Base-by-base conservation (phyloP, 2,888 invertebrate species). In the Caenorhabditis drosophilae region DNA sequence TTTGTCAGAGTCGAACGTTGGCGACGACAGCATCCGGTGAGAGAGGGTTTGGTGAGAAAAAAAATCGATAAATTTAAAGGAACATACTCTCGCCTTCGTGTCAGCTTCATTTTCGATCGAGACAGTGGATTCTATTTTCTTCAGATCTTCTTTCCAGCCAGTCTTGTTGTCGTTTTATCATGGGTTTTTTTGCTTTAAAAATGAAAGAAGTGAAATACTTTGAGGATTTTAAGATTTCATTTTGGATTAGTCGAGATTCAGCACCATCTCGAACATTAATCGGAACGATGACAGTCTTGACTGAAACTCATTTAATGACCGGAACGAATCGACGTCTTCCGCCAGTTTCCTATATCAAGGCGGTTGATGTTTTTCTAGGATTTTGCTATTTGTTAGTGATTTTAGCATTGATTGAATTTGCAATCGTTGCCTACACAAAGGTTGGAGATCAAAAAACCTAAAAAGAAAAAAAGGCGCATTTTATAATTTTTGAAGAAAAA, bases 71-170 rank as follows among this genome's bases (percentile, higher is more conserved):
- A n/a, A n/a, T n/a, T n/a, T n/a, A 31, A 76, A 85, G 94, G 94
- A 89, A 93, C 93, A 88, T 95, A 94, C 88, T 93, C 93, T 84
- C 90, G 94, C 84, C 88, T 95, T 89, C 92, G 92, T 82, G 93
- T 93, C 88, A 92, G 92, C 87, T 93, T 94, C 86, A 92, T 93
- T 87, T 93, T 94, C 88, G 93, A 93, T 82, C 90, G 94, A 81
- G 93, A 93, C 84, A 93, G 93, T 92, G 94, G 94, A 85, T 94
- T 94, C 89, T 94, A 94, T 88, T 89, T 94, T 85, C 93, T 94
- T 87, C 94, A 94, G 88, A 94, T 94, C 87, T 94, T 94, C 88
- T 93, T 94, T 88, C 94, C 94, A 9, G 74, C 76, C 36, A 74
- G 68, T 57, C 61, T 74, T 16, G 74, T 74, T 48, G 74, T 72